A percentile compares a stretch with the other conserved stretches of the same genome.
These are phyloP conservation scores for Daktulosphaira vitifoliae DNA, from an alignment of 1,140 invertebrate genomes.

Conservation along the genomic window DNA sequence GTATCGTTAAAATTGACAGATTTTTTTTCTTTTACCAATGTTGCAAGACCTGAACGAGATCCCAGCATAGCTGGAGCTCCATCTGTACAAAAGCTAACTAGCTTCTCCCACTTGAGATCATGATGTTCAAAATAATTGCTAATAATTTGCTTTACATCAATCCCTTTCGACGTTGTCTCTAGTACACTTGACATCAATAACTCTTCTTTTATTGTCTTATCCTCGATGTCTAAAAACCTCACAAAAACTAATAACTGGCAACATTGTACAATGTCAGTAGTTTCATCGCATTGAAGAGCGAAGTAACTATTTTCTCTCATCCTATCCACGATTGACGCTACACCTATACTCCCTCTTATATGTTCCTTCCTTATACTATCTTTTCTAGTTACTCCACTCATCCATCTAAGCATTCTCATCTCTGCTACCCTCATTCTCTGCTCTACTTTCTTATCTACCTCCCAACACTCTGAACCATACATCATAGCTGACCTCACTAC, in stretches of 20 bases:
- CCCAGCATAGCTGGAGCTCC: slow-evolving; percentile 42
- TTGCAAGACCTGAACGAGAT: slow-evolving; percentile 40
- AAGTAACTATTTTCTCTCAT: too few relatives aligned
- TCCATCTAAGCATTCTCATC: too few relatives aligned
- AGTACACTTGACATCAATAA: slow-evolving; percentile 3
- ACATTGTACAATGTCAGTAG: slow-evolving; percentile 21
- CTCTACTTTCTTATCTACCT: too few relatives aligned
- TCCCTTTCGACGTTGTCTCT: slow-evolving; percentile 38
- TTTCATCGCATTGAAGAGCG: slow-evolving; percentile 10
- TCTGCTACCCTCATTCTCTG: too few relatives aligned
- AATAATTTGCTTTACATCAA: slow-evolving; percentile 38
- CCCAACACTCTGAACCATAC: too few relatives aligned
- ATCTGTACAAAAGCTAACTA: slow-evolving; percentile 41
- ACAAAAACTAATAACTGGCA: slow-evolving; percentile 34
- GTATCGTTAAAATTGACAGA: slow-evolving; percentile 37
- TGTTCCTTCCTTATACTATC: too few relatives aligned
- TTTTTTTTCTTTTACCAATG: slow-evolving; percentile 40
- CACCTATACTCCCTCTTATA: too few relatives aligned
- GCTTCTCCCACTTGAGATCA: slow-evolving; percentile 38
- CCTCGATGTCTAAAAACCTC: slow-evolving; percentile 21
- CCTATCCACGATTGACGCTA: too few relatives aligned
- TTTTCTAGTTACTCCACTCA: too few relatives aligned
- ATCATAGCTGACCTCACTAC: too few relatives aligned
- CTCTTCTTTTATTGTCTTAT: slow-evolving; percentile 29
- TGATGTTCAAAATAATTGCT: slow-evolving; percentile 39